Conservation (phyloP, 2,113 vertebrate genomes). For the Grammomys surdaster region DNA sequence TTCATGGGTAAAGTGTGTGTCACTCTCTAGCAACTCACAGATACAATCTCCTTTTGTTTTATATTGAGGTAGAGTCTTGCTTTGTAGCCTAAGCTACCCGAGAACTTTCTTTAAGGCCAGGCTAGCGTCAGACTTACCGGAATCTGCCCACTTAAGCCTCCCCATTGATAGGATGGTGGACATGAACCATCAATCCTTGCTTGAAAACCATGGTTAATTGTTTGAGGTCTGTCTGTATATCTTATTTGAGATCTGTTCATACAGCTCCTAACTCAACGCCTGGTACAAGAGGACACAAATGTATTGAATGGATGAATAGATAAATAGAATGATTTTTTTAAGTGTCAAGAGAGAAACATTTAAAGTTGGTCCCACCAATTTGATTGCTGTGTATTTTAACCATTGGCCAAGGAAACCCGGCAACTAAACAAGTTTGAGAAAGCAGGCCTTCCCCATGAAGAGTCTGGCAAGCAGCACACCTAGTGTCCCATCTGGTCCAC, state of each 20-base stretch:
- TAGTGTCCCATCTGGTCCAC: neutral
- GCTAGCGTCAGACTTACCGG: neutral
- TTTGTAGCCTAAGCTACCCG: neutral
- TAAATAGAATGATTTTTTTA: neutral
- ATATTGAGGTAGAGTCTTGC: too few relatives aligned
- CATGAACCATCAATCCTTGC: neutral
- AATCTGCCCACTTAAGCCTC: neutral
- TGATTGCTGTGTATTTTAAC: neutral
- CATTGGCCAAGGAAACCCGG: neutral
- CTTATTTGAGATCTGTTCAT: too few relatives aligned
- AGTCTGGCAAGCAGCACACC: neutral
- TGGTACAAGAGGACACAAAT: neutral
- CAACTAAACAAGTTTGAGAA: neutral
- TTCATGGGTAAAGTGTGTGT: neutral
- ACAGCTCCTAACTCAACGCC: neutral
- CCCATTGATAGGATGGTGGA: neutral
- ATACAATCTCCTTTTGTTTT: neutral
- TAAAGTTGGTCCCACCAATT: neutral
- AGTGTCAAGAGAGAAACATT: neutral
- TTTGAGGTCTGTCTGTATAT: too few relatives aligned
- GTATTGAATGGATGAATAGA: neutral
- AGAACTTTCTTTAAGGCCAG: neutral
- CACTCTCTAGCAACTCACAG: neutral
- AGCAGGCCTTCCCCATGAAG: neutral
- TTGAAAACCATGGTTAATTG: neutral